Conservation (phyloP, 1,140 invertebrate species). For the Pachyrhynchus sulphureomaculatus region DNA sequence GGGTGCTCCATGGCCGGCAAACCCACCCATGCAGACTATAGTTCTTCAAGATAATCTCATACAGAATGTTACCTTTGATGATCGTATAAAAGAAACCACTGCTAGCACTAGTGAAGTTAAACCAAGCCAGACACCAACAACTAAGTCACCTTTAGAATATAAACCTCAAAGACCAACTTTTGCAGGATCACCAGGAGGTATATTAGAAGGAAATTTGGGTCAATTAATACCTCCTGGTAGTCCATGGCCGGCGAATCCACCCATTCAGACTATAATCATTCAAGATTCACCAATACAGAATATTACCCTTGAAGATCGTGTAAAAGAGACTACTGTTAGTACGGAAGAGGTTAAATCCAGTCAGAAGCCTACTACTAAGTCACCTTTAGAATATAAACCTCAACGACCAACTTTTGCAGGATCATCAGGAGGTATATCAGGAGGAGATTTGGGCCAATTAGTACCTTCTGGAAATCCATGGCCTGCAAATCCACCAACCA, state of each 20-base stretch:
- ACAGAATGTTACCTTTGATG: not conserved
- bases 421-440: not conserved
- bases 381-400: not conserved
- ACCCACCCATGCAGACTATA: not conserved
- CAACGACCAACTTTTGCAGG: constrained; percentile 8
- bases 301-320: not conserved
- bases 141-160: constrained; percentile 1
- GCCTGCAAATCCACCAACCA: constrained; percentile 1
- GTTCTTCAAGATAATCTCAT: not conserved
- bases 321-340: not conserved
- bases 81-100: not conserved
- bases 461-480: constrained; percentile 13
- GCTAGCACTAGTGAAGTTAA: not conserved
- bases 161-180: constrained; percentile 1
- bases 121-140: not conserved
- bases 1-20: constrained; percentile 25
- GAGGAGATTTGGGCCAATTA: not conserved
- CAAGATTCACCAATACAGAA: not conserved
- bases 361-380: not conserved
- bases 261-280: not conserved
- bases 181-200: not conserved
- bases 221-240: constrained; percentile 5
- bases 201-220: not conserved
- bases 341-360: not conserved
- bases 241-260: constrained; percentile 14